Evolutionary conservation across 2,113 vertebrate genomes (phyloP), one percentile per base, ranked within the genome.

Genomic region (Takifugu flavidus): DNA sequence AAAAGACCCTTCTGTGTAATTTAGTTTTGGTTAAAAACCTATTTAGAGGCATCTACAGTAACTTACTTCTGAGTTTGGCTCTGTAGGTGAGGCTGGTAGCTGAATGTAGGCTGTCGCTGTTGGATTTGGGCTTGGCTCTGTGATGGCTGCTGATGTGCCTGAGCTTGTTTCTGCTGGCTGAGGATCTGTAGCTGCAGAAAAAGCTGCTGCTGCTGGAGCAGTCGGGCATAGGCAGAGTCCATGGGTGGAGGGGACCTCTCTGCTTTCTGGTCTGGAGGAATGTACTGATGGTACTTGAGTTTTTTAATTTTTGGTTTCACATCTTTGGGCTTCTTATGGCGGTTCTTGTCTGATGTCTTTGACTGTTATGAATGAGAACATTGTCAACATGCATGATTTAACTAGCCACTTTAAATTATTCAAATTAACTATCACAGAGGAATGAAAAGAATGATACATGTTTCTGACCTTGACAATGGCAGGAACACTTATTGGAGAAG

Each of bases 241-340:
- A 99, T 99, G 74, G 95, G 95, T 0, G 96, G 96, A 27, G 96
- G 95, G 2, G 95, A 98, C 80, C 95, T 96, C 86, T 99, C 96
- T 0, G 92, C 93, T 82, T 99, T 99, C 91, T 99, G 97, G 85
- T 99, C 96, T 0, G 97, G 97, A 14, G 97, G 97, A 78, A 99
- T 98, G 86, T 99, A 99, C 88, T 99, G 97, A 78, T 99, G 97
- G 71, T 99, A 99, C 67, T 99, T 99, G n/a, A 99, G 93, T 82
- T 99, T 99, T 89, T 96, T 98, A 82, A 99, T 96, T 77, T 99
- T 99, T 0, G 96, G 96, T 80, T 98, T 99, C 82, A 95, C 91
- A 78, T 99, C 97, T 85, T 99, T 99, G 76, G 95, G 95, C 74
- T 99, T 99, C 83, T 99, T 99, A 91, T 98, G 95, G 2, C 96